Base-by-base conservation (phyloP, 2,888 invertebrate genomes). In the Drosophila hawaiiensis region DNA sequence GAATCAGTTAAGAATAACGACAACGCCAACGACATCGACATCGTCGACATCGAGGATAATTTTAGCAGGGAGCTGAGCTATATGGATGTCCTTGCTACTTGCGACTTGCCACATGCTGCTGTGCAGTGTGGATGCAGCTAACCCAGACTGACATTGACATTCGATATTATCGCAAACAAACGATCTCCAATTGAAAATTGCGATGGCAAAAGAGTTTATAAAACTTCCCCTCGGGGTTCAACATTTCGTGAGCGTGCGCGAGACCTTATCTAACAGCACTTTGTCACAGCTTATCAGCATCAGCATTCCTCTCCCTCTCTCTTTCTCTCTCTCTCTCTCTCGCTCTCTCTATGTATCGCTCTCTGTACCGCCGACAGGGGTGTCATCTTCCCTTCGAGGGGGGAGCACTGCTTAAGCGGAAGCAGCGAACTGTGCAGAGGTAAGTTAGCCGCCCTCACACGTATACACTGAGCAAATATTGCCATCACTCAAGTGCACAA, bases 271-370 rank as follows among this genome's bases (percentile, higher is more conserved):
- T 79, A 78, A 82, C 78, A 69, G 77, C 84, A 90, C 82, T 91
- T 90, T 82, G 91, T 83, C 91, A 83, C 84, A 80, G 91, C 91
- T 91, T 90, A 90, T 90, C 90, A 91, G 65, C 84, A 90, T 84
- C 82, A n/a, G 47, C 9, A 47, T 47, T 47, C 47, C 16, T 2
- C 47, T 25, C 47, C 12, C n/a, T 12, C 12, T 43, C 19, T 9
- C 4, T n/a, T n/a, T 10, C 1, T 9, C 14, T 14, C 14, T 6
- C 22, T 22, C 12, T 6, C 1, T 3, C 1, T 22, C 7, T 7
- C 4, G 7, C 4, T 25, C 25, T 22, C 7, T 16, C 16, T 16
- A 0, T 47, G 16, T 22, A 1, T 25, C 16, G 4, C 1, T 25
- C 7, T 25, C 47, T 47, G 22, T 25, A 47, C 25, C 47, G 47